A percentile compares a stretch with the other conserved stretches of the same genome.
phyloP scores from a whole-genome alignment of 2,888 invertebrate genomes.

The Griposia aprilina region DNA sequence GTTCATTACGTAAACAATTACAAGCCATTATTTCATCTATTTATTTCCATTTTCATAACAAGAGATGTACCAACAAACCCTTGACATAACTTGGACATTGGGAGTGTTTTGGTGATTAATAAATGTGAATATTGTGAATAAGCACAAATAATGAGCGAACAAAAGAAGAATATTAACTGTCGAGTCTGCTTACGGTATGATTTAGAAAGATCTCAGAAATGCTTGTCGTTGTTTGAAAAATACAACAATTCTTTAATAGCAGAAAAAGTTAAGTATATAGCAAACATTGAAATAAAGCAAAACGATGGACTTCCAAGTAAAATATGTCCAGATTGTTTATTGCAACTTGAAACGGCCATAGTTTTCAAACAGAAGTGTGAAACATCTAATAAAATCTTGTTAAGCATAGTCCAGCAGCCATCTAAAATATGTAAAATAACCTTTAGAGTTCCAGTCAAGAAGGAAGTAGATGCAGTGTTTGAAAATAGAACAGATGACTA shows the following conservation, averaged over 20 bases:
- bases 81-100: neutral
- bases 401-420: slow-evolving; percentile 35
- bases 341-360: slow-evolving; percentile 79
- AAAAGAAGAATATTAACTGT: slow-evolving; percentile 72
- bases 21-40: neutral
- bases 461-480: slow-evolving; percentile 31
- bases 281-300: slow-evolving; percentile 77
- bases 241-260: slow-evolving; percentile 76
- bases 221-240: slow-evolving; percentile 78
- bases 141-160: slow-evolving; percentile 64
- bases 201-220: slow-evolving; percentile 66
- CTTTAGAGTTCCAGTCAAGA: slow-evolving; percentile 38
- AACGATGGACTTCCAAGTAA: slow-evolving; percentile 81
- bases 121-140: slow-evolving; percentile 2
- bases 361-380: slow-evolving; percentile 82
- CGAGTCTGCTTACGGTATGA: slow-evolving; percentile 78
- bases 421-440: slow-evolving; percentile 31
- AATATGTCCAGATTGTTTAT: slow-evolving; percentile 81
- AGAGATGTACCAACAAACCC: slow-evolving; percentile 1
- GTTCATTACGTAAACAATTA: neutral
- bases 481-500: neutral
- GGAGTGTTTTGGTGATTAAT: neutral
- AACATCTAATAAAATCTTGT: slow-evolving; percentile 75
- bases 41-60: neutral
- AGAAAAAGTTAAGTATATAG: slow-evolving; percentile 78